Conservation (phyloP, 2,113 vertebrate species). For the Desmodus rotundus region DNA sequence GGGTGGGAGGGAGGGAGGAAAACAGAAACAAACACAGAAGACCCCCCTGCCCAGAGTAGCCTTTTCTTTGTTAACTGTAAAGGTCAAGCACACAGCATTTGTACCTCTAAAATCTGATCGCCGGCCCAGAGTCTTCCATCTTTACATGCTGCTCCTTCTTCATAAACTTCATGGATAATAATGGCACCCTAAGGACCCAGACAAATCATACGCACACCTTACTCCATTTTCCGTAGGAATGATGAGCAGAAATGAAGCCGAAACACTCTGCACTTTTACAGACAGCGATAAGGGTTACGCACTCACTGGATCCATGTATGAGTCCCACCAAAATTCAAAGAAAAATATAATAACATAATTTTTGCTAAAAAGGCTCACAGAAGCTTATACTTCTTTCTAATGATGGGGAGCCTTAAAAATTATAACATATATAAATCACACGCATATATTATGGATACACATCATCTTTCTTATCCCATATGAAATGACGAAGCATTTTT, state of each 20-base stretch:
- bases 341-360: background rate
- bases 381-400: background rate
- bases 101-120: conserved; percentile 97
- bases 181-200: conserved; percentile 88
- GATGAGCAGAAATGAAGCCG: background rate
- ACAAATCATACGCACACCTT: background rate
- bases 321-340: background rate
- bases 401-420: background rate
- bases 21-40: background rate
- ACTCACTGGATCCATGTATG: background rate
- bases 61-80: background rate
- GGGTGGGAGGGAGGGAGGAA: background rate
- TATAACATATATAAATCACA: background rate
- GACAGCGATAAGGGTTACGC: background rate
- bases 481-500: background rate
- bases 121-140: conserved; percentile 98
- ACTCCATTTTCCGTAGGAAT: background rate
- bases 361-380: background rate
- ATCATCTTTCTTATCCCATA: background rate
- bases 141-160: conserved; percentile 96
- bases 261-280: background rate
- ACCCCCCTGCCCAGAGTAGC: background rate
- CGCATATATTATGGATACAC: background rate
- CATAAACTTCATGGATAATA: conserved; percentile 98
- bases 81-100: background rate